Conservation (phyloP, 2,888 invertebrate species). For the Megaustenia siamemsis region DNA sequence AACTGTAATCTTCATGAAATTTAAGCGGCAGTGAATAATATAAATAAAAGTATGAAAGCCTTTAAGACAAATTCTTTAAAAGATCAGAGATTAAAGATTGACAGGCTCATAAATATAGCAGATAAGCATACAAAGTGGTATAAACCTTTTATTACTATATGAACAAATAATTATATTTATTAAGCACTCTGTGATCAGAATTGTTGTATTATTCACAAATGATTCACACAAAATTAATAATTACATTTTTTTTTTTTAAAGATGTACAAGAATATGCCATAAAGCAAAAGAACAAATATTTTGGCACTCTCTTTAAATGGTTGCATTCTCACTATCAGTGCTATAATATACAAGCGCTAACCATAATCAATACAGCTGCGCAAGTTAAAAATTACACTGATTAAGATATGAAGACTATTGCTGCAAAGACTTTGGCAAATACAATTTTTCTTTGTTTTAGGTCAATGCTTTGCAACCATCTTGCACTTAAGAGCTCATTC, state of each 20-base stretch:
- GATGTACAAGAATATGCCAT: neutral
- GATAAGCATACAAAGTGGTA: neutral
- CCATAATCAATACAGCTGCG: neutral
- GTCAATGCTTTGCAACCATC: no score
- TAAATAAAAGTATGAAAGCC: neutral
- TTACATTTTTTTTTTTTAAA: neutral
- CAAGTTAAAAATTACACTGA: no score
- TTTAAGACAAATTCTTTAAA: slow-evolving; percentile 12
- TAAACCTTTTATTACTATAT: neutral
- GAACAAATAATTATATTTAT: no score
- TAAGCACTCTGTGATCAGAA: no score
- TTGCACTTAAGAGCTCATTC: no score
- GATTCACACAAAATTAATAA: neutral
- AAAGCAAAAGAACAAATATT: neutral
- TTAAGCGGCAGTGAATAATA: neutral
- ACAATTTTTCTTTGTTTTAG: no score
- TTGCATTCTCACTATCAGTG: neutral
- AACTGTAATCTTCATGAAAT: neutral
- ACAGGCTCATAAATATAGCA: slow-evolving; percentile 1
- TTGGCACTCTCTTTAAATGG: slow-evolving; percentile 18
- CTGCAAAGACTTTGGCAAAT: no score
- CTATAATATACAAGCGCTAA: neutral
- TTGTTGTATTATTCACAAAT: neutral
- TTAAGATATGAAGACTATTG: no score
- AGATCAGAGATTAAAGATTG: neutral